Conservation (phyloP, 2,113 vertebrate genomes). For the Epinephelus lanceolatus region DNA sequence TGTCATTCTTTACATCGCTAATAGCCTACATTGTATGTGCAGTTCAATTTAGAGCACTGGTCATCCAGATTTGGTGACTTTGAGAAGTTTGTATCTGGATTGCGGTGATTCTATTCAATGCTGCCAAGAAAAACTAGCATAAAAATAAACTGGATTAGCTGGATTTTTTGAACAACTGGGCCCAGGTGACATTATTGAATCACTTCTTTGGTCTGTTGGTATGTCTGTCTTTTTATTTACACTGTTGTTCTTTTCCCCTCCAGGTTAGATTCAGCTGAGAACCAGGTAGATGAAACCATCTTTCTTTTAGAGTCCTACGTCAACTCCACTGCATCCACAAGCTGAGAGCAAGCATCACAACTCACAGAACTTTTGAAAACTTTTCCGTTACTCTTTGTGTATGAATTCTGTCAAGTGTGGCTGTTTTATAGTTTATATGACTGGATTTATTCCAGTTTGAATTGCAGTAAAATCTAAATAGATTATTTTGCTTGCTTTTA, state of each 20-base stretch:
- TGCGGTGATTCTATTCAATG: no score
- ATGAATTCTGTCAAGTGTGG: slow-evolving; percentile 2
- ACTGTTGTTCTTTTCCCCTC: slow-evolving; percentile 6
- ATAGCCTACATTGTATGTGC: no score
- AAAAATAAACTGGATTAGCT: no score
- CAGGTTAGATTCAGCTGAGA: slow-evolving; percentile 94
- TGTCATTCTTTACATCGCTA: no score
- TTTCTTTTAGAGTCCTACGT: slow-evolving; percentile 92
- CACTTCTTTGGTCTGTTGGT: background rate
- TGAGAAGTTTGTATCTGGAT: no score
- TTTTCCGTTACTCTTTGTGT: background rate
- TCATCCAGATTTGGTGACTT: no score
- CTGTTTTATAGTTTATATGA: slow-evolving; percentile 53
- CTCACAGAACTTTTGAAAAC: background rate
- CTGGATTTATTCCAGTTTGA: slow-evolving; percentile 33
- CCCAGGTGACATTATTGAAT: background rate
- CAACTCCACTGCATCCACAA: slow-evolving; percentile 66
- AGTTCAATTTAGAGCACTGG: no score
- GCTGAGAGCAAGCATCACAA: slow-evolving; percentile 40
- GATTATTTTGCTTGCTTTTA: slow-evolving; percentile 29
- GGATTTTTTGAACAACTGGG: no score
- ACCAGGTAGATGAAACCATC: slow-evolving; percentile 94
- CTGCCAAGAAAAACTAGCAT: no score
- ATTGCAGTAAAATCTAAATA: slow-evolving; percentile 32
- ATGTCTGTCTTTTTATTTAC: background rate